These are phyloP conservation scores for Etheostoma cragini DNA, from an alignment of 2,113 vertebrate genomes.

Conservation along the genomic window DNA sequence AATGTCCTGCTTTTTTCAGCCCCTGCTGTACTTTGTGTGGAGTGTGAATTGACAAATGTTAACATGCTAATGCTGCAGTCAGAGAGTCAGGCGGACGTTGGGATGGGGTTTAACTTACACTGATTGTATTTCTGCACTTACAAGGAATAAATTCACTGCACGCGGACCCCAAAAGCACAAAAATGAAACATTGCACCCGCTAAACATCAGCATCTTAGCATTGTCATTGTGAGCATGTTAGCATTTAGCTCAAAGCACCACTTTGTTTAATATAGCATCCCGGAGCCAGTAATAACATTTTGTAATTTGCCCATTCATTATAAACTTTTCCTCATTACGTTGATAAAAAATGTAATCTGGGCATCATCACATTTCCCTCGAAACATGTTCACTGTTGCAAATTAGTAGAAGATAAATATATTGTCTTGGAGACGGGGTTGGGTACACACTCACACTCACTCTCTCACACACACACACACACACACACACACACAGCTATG, in stretches of 20 bases:
- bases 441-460: not conserved
- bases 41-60: not conserved
- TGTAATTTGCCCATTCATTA: not conserved
- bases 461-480: not conserved
- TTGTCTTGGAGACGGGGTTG: not conserved
- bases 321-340: not conserved
- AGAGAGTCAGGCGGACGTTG: not conserved
- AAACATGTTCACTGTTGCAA: not conserved
- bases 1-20: not conserved
- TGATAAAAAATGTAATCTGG: not conserved
- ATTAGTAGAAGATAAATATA: not conserved
- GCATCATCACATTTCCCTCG: not conserved
- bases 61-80: not conserved
- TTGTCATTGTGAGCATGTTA: not conserved
- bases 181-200: not conserved
- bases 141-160: not conserved
- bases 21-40: not conserved
- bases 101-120: not conserved
- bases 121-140: not conserved
- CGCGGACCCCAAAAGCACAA: not conserved
- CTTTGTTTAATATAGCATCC: not conserved
- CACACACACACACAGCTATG: not conserved
- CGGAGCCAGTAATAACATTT: not conserved
- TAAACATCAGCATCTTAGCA: not conserved
- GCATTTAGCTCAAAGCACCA: constrained; percentile 3